A percentile compares a stretch with the other conserved stretches of the same genome.
Evolutionary conservation across 1,140 invertebrate species (phyloP).

Genomic region (Saccostrea echinata): DNA sequence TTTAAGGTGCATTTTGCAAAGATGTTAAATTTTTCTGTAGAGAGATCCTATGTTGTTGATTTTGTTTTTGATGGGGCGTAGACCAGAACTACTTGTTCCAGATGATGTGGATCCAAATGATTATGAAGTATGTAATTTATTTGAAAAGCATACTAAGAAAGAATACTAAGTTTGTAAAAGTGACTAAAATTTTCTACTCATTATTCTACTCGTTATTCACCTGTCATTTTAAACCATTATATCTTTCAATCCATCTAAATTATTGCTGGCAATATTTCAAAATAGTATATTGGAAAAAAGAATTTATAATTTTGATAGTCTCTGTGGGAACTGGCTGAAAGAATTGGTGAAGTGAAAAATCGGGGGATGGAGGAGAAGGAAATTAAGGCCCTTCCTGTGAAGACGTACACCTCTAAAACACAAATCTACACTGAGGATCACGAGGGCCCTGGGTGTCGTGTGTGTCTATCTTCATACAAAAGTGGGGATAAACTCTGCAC

Average conservation of each 20-base stretch:
- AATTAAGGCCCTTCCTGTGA: slow-evolving; percentile 49
- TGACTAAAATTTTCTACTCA: too few species aligned
- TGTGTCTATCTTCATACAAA: slow-evolving; percentile 62
- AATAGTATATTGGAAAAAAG: too few species aligned
- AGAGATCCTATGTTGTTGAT: slow-evolving; percentile 62
- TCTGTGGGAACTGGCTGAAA: slow-evolving; percentile 63
- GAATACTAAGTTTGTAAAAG: too few species aligned
- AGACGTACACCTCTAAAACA: slow-evolving; percentile 44
- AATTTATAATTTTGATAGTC: slow-evolving; percentile 44
- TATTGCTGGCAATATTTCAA: too few species aligned
- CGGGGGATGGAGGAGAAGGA: slow-evolving; percentile 58
- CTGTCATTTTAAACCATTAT: too few species aligned
- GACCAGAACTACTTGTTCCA: slow-evolving; percentile 62
- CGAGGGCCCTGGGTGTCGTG: slow-evolving; percentile 57
- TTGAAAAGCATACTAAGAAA: too few species aligned
- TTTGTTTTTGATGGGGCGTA: slow-evolving; percentile 60
- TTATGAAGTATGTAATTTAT: slow-evolving; percentile 60
- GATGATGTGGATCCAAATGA: slow-evolving; percentile 64
- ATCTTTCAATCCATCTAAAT: too few species aligned
- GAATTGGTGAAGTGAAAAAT: slow-evolving; percentile 59
- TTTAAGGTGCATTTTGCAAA: not conserved
- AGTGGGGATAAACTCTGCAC: slow-evolving; percentile 58
- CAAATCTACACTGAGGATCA: slow-evolving; percentile 37
- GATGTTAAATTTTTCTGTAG: slow-evolving; percentile 41
- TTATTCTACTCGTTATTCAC: too few species aligned